phyloP scores from a whole-genome alignment of 2,113 vertebrate genomes.

The Lasiurus borealis region DNA sequence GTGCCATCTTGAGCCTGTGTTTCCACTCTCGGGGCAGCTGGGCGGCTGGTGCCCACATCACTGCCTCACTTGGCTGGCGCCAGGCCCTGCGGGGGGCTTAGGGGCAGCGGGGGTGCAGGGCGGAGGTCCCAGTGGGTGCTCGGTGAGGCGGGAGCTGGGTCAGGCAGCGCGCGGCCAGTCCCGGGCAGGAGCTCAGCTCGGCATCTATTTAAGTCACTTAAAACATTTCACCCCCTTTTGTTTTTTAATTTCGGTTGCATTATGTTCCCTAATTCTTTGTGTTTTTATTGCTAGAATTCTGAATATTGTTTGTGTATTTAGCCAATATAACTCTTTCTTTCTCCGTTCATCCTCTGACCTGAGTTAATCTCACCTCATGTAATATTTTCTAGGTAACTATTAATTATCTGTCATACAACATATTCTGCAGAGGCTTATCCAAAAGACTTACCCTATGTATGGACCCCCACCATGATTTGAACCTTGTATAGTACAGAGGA shows the following conservation, averaged over 20 bases:
- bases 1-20: too few relatives aligned
- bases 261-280: background rate
- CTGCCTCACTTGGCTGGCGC: too few relatives aligned
- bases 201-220: background rate
- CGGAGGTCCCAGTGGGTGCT: too few relatives aligned
- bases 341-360: background rate
- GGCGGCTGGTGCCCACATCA: too few relatives aligned
- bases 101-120: too few relatives aligned
- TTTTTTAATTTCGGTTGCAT: background rate
- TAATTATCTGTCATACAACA: background rate
- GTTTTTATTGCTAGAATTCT: background rate
- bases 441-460: background rate
- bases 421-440: background rate
- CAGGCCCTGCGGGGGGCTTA: too few relatives aligned
- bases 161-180: too few relatives aligned
- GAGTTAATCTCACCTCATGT: background rate
- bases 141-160: too few relatives aligned
- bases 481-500: background rate
- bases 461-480: background rate
- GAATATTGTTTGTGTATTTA: background rate
- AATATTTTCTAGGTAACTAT: background rate
- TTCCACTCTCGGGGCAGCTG: too few relatives aligned
- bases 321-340: background rate
- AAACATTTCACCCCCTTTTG: background rate
- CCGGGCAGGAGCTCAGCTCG: too few relatives aligned